Conservation (phyloP, 2,797 vertebrate genomes). For the Lepus townsendii region DNA sequence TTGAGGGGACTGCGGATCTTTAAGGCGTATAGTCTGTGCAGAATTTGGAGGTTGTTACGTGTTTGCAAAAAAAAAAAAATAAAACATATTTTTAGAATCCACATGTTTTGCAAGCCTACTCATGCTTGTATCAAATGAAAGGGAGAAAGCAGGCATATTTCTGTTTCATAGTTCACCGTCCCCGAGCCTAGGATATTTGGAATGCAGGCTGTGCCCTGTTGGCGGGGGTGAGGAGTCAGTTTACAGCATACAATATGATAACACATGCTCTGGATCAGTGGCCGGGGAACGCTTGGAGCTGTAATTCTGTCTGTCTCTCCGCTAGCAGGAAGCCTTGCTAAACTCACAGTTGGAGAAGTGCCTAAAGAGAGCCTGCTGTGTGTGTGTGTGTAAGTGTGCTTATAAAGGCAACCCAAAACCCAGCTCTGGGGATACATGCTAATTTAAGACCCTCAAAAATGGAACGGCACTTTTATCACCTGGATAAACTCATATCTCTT, state of each 20-base stretch:
- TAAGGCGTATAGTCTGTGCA: not conserved
- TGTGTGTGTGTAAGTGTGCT: not conserved
- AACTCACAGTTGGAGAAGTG: conserved; percentile 38
- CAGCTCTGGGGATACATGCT: conserved; percentile 59
- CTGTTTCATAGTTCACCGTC: not conserved
- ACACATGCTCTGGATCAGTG: not conserved
- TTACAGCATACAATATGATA: conserved; percentile 58
- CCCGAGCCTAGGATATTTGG: not conserved
- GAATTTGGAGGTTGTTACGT: not conserved
- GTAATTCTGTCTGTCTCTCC: conserved; percentile 77
- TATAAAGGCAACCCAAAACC: conserved; percentile 57
- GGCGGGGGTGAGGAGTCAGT: conserved; percentile 47
- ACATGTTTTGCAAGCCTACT: not conserved
- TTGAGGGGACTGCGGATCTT: not conserved
- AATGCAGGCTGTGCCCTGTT: not conserved
- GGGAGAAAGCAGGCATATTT: conserved; percentile 25
- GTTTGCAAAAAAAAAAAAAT: not conserved
- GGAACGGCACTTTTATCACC: conserved; percentile 46
- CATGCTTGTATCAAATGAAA: conserved; percentile 8
- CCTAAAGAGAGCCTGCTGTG: conserved; percentile 61
- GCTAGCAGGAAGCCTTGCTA: conserved; percentile 62
- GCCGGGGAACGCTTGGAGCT: conserved; percentile 68
- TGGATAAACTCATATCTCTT: conserved; percentile 5
- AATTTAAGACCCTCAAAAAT: conserved; percentile 77
- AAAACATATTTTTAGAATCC: conserved; percentile 46